These are phyloP conservation scores for Drosophila sucinea DNA, from an alignment of 1,140 invertebrate species.

Conservation along the genomic window DNA sequence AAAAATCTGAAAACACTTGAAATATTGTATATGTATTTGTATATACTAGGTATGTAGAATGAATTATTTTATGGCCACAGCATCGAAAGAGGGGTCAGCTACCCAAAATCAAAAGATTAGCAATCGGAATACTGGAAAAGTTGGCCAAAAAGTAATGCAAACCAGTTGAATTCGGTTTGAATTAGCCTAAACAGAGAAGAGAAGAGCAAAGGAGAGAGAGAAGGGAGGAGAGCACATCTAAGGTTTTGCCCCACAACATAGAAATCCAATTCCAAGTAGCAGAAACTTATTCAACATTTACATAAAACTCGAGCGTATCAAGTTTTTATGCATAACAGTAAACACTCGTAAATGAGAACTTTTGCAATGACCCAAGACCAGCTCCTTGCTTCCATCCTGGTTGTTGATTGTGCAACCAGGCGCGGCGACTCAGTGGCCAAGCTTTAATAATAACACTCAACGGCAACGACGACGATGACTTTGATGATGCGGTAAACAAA, in stretches of 20 bases:
- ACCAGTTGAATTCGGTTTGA: slow-evolving; percentile 27
- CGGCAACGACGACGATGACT: slow-evolving; percentile 9
- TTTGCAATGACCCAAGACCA: slow-evolving; percentile 17
- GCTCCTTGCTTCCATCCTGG: neutral
- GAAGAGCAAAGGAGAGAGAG: neutral
- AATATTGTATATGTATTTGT: slow-evolving; percentile 1
- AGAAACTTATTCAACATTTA: slow-evolving; percentile 46
- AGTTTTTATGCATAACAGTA: slow-evolving; percentile 58
- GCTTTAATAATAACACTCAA: slow-evolving; percentile 61
- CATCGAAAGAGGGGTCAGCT: slow-evolving; percentile 18
- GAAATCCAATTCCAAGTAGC: neutral
- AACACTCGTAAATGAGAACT: slow-evolving; percentile 51
- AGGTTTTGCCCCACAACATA: slow-evolving; percentile 25
- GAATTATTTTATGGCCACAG: neutral
- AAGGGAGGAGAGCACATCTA: slow-evolving; percentile 30
- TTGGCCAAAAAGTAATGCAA: slow-evolving; percentile 18
- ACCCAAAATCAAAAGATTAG: slow-evolving; percentile 9
- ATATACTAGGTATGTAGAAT: neutral
- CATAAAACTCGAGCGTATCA: slow-evolving; percentile 53
- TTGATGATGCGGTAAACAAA: slow-evolving; percentile 66
- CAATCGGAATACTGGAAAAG: slow-evolving; percentile 19
- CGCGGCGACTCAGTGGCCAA: slow-evolving; percentile 46
- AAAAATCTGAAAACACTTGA: slow-evolving; percentile 29
- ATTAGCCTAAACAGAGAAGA: slow-evolving; percentile 10
- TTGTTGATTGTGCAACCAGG: slow-evolving; percentile 45